Percentiles rank a stretch among this genome's conserved stretches.
Conservation (phyloP, 2,888 invertebrate species). For the Agrotis exclamationis region DNA sequence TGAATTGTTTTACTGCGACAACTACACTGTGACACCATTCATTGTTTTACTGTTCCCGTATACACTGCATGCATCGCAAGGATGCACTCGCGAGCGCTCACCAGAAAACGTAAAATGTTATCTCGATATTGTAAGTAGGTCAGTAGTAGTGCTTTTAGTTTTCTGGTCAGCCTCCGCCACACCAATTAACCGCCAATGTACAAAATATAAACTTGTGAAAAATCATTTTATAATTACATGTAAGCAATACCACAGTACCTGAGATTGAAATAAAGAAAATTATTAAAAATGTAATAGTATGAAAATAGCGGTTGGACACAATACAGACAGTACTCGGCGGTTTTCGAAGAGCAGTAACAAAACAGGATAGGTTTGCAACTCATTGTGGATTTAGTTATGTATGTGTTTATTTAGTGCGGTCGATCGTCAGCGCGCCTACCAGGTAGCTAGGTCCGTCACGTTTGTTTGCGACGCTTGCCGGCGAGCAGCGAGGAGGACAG, state of each 20-base stretch:
- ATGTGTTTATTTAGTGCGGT: slow-evolving; percentile 65
- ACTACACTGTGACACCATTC: slow-evolving; percentile 70
- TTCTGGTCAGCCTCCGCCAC: slow-evolving; percentile 67
- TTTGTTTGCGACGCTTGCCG: slow-evolving; percentile 48
- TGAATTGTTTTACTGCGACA: slow-evolving; percentile 62
- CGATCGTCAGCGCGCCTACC: slow-evolving; percentile 47
- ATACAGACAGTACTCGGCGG: slow-evolving; percentile 71
- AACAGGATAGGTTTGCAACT: slow-evolving; percentile 70
- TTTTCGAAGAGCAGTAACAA: slow-evolving; percentile 70
- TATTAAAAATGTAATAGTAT: slow-evolving; percentile 82
- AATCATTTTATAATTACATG: slow-evolving; percentile 84
- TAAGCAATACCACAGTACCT: slow-evolving; percentile 91
- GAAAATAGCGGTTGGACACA: slow-evolving; percentile 82
- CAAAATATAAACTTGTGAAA: slow-evolving; percentile 69
- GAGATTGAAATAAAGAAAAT: slow-evolving; percentile 81
- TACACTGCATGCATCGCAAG: slow-evolving; percentile 65
- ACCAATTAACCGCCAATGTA: slow-evolving; percentile 79
- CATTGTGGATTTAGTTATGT: slow-evolving; percentile 66
- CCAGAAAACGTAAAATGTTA: slow-evolving; percentile 47
- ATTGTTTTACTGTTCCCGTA: slow-evolving; percentile 74
- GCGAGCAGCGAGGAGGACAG: slow-evolving; percentile 47
- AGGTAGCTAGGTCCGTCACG: slow-evolving; percentile 24
- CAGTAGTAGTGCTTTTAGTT: slow-evolving; percentile 47
- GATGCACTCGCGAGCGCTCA: slow-evolving; percentile 31
- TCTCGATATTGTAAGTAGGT: slow-evolving; percentile 31